Evolutionary conservation across 1,140 invertebrate genomes (phyloP).

Genomic region (Papilio polytes): DNA sequence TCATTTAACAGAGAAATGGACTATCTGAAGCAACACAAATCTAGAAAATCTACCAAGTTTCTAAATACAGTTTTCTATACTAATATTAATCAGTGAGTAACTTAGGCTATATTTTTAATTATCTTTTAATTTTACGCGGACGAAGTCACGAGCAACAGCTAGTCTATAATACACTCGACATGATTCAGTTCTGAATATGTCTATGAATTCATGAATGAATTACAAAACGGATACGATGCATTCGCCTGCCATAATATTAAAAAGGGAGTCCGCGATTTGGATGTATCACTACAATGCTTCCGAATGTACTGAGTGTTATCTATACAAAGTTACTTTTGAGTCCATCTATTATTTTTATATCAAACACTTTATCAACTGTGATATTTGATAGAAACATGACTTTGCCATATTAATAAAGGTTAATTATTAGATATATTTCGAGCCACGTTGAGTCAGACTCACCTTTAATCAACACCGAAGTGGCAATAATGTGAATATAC

Average conservation of each 20-base stretch:
- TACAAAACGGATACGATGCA: not conserved
- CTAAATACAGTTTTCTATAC: too few relatives aligned
- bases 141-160: too few relatives aligned
- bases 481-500: not conserved
- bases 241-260: not conserved
- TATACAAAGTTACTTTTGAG: not conserved
- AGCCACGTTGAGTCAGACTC: not conserved
- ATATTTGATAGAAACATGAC: not conserved
- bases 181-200: not conserved
- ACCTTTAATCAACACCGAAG: not conserved
- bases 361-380: not conserved
- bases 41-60: too few relatives aligned
- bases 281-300: not conserved
- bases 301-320: too few relatives aligned
- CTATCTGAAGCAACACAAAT: too few relatives aligned
- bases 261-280: not conserved
- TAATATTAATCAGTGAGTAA: too few relatives aligned
- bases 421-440: not conserved
- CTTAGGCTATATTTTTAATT: too few relatives aligned
- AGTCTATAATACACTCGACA: too few relatives aligned
- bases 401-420: slow-evolving; percentile 13
- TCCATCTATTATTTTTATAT: too few relatives aligned
- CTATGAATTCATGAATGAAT: not conserved
- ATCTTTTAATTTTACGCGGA: too few relatives aligned
- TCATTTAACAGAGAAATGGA: too few relatives aligned